phyloP scores from a whole-genome alignment of 2,888 invertebrate genomes.

The Dorcus parallelipipedus region DNA sequence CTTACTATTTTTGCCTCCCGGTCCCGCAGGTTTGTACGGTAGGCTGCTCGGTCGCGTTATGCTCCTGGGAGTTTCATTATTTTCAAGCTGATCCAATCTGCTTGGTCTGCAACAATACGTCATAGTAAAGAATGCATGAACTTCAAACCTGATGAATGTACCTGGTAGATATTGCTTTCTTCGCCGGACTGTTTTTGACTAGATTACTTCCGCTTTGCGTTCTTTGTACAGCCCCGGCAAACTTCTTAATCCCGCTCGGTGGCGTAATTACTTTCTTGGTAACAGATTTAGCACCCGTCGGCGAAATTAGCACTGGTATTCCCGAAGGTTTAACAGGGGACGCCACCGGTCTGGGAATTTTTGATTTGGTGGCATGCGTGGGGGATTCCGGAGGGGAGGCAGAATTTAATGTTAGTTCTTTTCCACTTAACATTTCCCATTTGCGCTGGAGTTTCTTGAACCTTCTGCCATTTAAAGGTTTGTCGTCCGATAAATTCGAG shows the following conservation, averaged over 20 bases:
- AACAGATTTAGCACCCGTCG: conserved; percentile 27
- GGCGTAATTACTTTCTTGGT: conserved; percentile 46
- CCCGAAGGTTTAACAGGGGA: conserved; percentile 66
- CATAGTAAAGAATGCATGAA: not conserved
- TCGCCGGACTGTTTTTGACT: conserved; percentile 26
- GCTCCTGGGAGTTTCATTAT: conserved; percentile 43
- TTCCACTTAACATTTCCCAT: conserved; percentile 73
- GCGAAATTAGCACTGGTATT: conserved; percentile 54
- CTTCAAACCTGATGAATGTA: conserved; percentile 11
- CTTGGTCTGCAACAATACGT: conserved; percentile 51
- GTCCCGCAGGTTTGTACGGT: conserved; percentile 59
- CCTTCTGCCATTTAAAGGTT: conserved; percentile 59
- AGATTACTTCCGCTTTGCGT: conserved; percentile 19
- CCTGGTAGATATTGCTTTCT: conserved; percentile 32
- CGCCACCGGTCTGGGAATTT: conserved; percentile 71
- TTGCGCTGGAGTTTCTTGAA: conserved; percentile 74
- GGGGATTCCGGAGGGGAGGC: conserved; percentile 44
- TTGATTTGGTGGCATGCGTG: conserved; percentile 56
- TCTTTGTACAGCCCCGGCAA: conserved; percentile 15
- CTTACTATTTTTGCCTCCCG: conserved; percentile 39
- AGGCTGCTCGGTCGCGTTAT: conserved; percentile 64
- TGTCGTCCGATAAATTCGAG: conserved; percentile 44
- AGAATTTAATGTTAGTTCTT: conserved; percentile 41
- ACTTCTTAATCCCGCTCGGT: conserved; percentile 31
- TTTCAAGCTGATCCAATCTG: conserved; percentile 58